These are phyloP conservation scores for Chrysaora quinquecirrha DNA, from an alignment of 30 jellyfish, hydroid and myxozoan genomes.

Conservation along the genomic window DNA sequence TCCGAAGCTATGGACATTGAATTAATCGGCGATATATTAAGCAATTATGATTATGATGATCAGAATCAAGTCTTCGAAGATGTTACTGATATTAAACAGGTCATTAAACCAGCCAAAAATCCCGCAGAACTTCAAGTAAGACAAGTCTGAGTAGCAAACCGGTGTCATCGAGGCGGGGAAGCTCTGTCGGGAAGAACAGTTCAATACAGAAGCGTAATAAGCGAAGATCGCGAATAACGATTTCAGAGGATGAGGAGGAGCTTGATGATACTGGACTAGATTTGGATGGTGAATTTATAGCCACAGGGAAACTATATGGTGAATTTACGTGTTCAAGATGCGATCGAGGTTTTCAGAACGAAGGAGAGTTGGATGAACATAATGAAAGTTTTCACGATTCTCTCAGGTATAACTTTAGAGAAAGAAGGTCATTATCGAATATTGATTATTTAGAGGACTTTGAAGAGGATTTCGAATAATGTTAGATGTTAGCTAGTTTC, in stretches of 20 bases:
- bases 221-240: conserved; percentile 51
- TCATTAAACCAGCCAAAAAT: conserved; percentile 22
- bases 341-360: conserved; percentile 68
- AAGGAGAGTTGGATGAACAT: conserved; percentile 65
- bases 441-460: conserved; percentile 53
- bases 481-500: neutral
- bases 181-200: conserved; percentile 13
- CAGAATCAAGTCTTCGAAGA: conserved; percentile 43
- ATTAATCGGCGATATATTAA: neutral
- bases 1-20: neutral
- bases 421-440: conserved; percentile 52
- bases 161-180: conserved; percentile 16
- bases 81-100: conserved; percentile 16
- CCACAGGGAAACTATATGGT: conserved; percentile 61
- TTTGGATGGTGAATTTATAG: conserved; percentile 63
- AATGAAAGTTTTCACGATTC: conserved; percentile 72
- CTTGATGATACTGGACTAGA: conserved; percentile 50
- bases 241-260: conserved; percentile 59
- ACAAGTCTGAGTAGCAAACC: conserved; percentile 18
- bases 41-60: conserved; percentile 22
- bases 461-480: conserved; percentile 57
- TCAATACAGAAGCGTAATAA: conserved; percentile 40
- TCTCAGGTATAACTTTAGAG: conserved; percentile 66
- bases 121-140: conserved; percentile 36
- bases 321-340: conserved; percentile 71